A percentile compares a stretch with the other conserved stretches of the same genome.
Evolutionary conservation across 2,888 invertebrate genomes (phyloP).

Genomic region (Notodonta dromedarius): DNA sequence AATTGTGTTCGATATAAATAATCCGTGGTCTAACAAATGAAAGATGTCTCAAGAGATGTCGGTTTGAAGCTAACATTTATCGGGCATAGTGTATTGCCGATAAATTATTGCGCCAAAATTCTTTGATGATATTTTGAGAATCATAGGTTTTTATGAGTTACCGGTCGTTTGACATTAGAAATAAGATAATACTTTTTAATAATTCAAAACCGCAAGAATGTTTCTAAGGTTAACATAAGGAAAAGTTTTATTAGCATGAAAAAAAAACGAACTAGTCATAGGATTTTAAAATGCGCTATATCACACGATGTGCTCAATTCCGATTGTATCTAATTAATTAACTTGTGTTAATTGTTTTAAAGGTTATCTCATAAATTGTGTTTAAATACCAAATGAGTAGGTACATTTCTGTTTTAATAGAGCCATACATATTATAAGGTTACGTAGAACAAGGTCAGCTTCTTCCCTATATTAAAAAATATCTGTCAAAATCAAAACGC

Average conservation of each 20-base stretch:
- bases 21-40: slow-evolving; percentile 64
- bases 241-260: no score
- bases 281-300: no score
- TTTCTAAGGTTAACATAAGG: no score
- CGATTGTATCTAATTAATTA: slow-evolving; percentile 30
- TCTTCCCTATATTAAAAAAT: no score
- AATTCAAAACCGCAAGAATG: no score
- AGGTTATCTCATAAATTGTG: neutral
- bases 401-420: no score
- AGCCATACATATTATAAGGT: no score
- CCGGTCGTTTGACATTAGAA: slow-evolving; percentile 18
- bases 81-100: no score
- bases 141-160: slow-evolving; percentile 44
- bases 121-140: slow-evolving; percentile 38
- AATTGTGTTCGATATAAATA: slow-evolving; percentile 73
- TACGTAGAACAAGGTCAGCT: no score
- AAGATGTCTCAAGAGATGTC: slow-evolving; percentile 59
- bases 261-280: no score
- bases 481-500: no score
- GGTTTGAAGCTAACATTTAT: slow-evolving; percentile 26
- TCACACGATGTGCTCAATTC: slow-evolving; percentile 23
- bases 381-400: neutral
- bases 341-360: slow-evolving; percentile 26
- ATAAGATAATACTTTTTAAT: no score
- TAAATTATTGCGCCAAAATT: slow-evolving; percentile 11